Evolutionary conservation across 2,888 invertebrate species (phyloP).

Genomic region (Zhengitettix transpicula): DNA sequence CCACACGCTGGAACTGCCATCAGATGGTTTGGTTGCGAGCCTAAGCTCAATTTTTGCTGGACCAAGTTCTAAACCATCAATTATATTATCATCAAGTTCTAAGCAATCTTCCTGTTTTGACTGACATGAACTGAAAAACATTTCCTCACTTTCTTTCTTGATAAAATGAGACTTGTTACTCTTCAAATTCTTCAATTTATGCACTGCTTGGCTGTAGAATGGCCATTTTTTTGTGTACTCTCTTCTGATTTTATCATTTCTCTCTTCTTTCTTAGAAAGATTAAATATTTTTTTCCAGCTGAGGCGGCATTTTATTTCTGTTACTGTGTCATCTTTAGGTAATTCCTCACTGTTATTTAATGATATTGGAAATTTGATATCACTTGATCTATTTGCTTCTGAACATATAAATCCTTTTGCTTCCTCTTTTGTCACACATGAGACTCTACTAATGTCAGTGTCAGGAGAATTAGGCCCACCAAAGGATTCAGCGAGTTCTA

Average conservation of each 20-base stretch:
- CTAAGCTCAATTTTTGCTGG: constrained; percentile 9
- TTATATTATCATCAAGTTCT: background rate
- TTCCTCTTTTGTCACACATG: background rate
- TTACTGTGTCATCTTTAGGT: background rate
- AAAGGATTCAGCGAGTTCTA: background rate
- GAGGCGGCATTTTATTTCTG: constrained; percentile 6
- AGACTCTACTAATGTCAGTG: no score
- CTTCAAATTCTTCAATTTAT: background rate
- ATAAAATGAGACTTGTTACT: background rate
- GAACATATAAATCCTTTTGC: background rate
- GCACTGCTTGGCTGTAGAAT: background rate
- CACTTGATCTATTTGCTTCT: background rate
- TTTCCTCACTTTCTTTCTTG: background rate
- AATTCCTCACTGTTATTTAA: background rate
- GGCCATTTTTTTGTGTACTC: constrained; percentile 1
- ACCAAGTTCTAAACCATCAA: constrained; percentile 4
- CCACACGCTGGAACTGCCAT: background rate
- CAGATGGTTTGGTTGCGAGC: constrained; percentile 2
- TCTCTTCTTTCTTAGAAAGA: constrained; percentile 4
- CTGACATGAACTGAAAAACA: no score
- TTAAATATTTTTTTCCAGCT: constrained; percentile 11
- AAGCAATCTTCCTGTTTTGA: background rate
- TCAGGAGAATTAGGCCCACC: background rate
- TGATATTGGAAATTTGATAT: background rate
- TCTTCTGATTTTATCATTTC: constrained; percentile 1